A percentile compares a stretch with the other conserved stretches of the same genome.
phyloP scores from a whole-genome alignment of 1,140 invertebrate genomes.

The Diorhabda sublineata region DNA sequence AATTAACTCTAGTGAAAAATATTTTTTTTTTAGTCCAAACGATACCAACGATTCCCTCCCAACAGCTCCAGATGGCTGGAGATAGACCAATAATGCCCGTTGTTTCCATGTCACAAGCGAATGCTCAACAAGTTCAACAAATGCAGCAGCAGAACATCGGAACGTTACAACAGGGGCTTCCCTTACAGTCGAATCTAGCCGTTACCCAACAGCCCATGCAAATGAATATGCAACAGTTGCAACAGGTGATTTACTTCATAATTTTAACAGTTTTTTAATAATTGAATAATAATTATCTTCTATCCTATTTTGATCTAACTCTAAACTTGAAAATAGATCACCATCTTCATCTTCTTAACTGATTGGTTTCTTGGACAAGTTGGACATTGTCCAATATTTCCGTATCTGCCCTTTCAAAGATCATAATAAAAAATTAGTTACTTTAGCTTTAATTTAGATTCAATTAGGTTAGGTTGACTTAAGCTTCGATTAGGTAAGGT shows the following conservation, averaged over 20 bases:
- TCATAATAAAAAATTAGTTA: too few species aligned
- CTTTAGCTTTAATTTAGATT: too few species aligned
- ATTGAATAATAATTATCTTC: too few species aligned
- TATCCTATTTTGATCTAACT: too few species aligned
- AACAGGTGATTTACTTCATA: slow-evolving; percentile 42
- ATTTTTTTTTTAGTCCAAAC: slow-evolving; percentile 41
- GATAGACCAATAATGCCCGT: slow-evolving; percentile 56
- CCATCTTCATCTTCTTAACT: too few species aligned
- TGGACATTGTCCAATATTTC: too few species aligned
- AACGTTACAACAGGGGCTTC: slow-evolving; percentile 38
- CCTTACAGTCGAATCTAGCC: slow-evolving; percentile 43
- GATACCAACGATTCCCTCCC: slow-evolving; percentile 48
- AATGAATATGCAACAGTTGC: slow-evolving; percentile 51
- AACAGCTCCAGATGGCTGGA: slow-evolving; percentile 46
- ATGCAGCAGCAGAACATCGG: slow-evolving; percentile 43
- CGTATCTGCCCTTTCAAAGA: too few species aligned
- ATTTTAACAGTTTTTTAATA: too few species aligned
- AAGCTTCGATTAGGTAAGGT: too few species aligned
- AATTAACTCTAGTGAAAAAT: slow-evolving; percentile 3
- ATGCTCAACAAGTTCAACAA: slow-evolving; percentile 48
- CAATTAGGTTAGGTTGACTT: too few species aligned
- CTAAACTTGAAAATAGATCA: too few species aligned
- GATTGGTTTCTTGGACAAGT: too few species aligned
- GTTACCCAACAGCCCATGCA: slow-evolving; percentile 46
- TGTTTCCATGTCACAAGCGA: slow-evolving; percentile 51